phyloP scores from a whole-genome alignment of 2,113 vertebrate species.

The Agelaius phoeniceus region DNA sequence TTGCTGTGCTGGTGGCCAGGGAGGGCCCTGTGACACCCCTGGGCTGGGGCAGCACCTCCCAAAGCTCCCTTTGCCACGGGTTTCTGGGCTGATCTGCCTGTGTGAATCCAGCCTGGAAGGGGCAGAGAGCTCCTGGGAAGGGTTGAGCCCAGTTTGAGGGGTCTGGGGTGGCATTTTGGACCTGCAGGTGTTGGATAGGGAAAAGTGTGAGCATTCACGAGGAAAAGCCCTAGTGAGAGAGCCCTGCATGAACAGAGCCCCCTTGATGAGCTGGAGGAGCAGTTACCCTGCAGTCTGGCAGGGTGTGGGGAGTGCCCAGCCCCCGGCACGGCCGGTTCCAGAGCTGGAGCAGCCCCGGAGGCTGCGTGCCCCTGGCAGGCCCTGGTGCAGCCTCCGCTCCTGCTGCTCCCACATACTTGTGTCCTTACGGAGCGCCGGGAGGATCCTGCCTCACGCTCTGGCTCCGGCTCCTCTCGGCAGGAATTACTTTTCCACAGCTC shows the following conservation, averaged over 20 bases:
- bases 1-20: background rate
- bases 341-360: background rate
- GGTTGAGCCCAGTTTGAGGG: background rate
- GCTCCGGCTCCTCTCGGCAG: background rate
- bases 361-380: background rate
- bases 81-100: background rate
- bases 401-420: conserved; percentile 17
- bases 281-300: accelerated
- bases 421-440: background rate
- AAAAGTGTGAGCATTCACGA: accelerated
- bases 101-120: background rate
- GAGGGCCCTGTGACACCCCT: background rate
- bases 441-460: background rate
- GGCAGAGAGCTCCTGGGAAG: background rate
- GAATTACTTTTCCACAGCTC: background rate
- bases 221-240: background rate
- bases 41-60: background rate
- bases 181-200: background rate
- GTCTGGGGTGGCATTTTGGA: background rate
- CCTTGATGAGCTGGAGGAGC: background rate
- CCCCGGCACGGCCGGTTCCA: background rate
- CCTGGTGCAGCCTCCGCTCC: background rate
- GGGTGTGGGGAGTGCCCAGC: background rate
- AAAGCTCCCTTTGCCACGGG: background rate
- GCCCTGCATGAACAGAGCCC: too few species aligned